These are phyloP conservation scores for Eolophus roseicapilla DNA, from an alignment of 2,113 vertebrate species.

Conservation along the genomic window DNA sequence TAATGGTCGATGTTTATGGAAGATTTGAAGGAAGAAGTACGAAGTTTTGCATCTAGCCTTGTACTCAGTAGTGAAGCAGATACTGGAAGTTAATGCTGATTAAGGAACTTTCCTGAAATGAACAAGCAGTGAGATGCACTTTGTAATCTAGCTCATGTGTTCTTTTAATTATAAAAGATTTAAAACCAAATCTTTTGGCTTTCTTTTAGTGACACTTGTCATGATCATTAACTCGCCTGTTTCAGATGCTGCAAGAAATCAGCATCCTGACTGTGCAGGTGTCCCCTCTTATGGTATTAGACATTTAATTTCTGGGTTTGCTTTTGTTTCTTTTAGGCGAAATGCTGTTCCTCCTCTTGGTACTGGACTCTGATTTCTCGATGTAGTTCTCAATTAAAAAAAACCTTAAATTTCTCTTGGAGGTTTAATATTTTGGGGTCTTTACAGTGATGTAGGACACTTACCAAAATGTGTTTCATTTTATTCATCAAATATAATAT, in stretches of 20 bases:
- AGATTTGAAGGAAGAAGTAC: not conserved
- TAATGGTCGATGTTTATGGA: not conserved
- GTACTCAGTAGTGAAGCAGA: not conserved
- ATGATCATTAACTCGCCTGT: not conserved
- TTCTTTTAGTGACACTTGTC: not conserved
- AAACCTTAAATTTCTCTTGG: not conserved
- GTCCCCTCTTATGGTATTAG: rapidly evolving
- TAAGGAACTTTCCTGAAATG: not conserved
- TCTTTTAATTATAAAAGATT: not conserved
- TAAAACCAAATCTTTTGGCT: not conserved
- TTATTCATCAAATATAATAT: not conserved
- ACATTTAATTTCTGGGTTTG: not conserved
- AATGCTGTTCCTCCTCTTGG: not conserved
- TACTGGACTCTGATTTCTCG: not conserved
- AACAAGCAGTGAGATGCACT: not conserved
- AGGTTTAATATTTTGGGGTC: not conserved
- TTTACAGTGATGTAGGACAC: not conserved
- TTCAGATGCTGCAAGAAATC: not conserved
- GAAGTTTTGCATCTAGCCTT: not conserved
- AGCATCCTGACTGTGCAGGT: not conserved
- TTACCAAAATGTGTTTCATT: not conserved
- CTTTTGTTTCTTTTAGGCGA: not conserved
- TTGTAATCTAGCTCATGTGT: not conserved
- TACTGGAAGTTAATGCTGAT: not conserved
- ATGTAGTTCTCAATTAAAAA: not conserved